phyloP scores from a whole-genome alignment of 2,888 invertebrate genomes.

The Glaucopsyche alexis region DNA sequence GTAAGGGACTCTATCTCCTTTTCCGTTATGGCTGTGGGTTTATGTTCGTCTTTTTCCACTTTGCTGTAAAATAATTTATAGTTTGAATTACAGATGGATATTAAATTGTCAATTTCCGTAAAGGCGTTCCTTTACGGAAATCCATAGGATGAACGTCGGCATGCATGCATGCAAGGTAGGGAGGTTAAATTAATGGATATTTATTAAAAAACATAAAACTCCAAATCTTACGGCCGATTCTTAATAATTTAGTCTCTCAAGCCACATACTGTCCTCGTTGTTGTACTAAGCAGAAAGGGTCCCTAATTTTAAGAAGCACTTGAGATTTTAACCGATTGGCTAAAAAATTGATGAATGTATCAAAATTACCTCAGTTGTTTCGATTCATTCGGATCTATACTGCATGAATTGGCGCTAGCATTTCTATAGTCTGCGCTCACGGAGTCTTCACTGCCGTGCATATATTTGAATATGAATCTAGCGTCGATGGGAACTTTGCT shows the following conservation, averaged over 20 bases:
- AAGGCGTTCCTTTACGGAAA: too few species aligned
- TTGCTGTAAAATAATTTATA: constrained; percentile 50
- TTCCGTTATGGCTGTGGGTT: constrained; percentile 55
- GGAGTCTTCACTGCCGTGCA: constrained; percentile 57
- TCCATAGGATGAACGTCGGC: too few species aligned
- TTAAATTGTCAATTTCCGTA: too few species aligned
- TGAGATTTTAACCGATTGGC: not conserved
- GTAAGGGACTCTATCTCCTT: constrained; percentile 65
- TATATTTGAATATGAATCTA: constrained; percentile 72
- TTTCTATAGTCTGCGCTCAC: constrained; percentile 62
- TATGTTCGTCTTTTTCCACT: constrained; percentile 56
- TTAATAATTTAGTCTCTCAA: too few species aligned
- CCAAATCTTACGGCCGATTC: too few species aligned
- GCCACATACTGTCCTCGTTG: too few species aligned
- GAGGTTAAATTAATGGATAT: too few species aligned
- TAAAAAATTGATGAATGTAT: not conserved
- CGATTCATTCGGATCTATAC: constrained; percentile 38
- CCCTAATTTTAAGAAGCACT: too few species aligned
- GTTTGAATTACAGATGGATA: too few species aligned
- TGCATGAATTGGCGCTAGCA: constrained; percentile 57
- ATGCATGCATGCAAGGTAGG: too few species aligned
- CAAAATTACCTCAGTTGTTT: not conserved
- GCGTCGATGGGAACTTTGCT: constrained; percentile 78
- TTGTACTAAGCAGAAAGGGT: too few species aligned
- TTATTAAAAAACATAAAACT: not conserved